These are phyloP conservation scores for Mobula hypostoma DNA, from an alignment of 2,113 vertebrate species.

Conservation along the genomic window DNA sequence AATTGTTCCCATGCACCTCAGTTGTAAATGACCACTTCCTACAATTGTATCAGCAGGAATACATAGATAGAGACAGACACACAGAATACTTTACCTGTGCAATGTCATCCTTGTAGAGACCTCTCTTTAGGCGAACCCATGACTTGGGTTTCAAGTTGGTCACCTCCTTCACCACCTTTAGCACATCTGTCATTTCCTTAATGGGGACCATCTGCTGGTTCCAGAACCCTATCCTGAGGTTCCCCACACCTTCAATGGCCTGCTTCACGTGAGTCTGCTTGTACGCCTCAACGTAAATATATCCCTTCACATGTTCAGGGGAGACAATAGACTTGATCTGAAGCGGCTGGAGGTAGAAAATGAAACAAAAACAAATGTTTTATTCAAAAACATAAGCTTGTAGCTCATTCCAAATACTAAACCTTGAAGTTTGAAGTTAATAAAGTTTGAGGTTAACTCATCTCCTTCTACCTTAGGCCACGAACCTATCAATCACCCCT, in stretches of 20 bases:
- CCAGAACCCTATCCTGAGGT: slow-evolving; percentile 89
- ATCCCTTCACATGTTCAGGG: slow-evolving; percentile 86
- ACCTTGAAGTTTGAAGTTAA: neutral
- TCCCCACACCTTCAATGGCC: slow-evolving; percentile 89
- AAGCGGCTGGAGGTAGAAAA: slow-evolving; percentile 61
- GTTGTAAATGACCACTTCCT: no score
- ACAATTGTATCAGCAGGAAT: no score
- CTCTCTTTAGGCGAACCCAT: slow-evolving; percentile 90
- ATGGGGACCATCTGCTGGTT: slow-evolving; percentile 99
- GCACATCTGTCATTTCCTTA: slow-evolving; percentile 94
- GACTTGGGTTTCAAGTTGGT: slow-evolving; percentile 94
- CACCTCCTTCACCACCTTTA: slow-evolving; percentile 93
- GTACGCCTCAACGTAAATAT: slow-evolving; percentile 93
- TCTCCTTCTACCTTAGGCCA: no score
- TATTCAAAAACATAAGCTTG: neutral
- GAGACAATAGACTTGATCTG: slow-evolving; percentile 92
- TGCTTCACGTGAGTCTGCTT: slow-evolving; percentile 95
- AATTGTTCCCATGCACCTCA: no score
- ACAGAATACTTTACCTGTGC: slow-evolving; percentile 67
- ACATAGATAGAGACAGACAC: no score
- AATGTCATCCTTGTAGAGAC: slow-evolving; percentile 91
- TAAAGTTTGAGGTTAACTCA: no score
- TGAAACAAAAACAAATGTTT: neutral
- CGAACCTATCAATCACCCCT: no score
- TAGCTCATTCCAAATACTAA: neutral